These are phyloP conservation scores for Spialia ferax DNA, from an alignment of 2,888 invertebrate species.

Conservation along the genomic window DNA sequence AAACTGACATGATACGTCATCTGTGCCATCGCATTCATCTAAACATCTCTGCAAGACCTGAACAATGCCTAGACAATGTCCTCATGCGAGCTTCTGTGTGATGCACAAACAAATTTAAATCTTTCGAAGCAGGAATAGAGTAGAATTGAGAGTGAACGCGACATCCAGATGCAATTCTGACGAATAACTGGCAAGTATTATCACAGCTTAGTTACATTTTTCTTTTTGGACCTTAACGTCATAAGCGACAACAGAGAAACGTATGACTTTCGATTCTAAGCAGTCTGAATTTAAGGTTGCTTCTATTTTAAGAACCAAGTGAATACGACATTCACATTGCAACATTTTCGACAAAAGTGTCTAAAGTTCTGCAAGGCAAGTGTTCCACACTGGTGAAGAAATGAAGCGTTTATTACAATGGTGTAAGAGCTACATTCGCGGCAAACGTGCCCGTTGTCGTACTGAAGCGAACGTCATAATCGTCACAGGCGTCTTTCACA, in stretches of 20 bases:
- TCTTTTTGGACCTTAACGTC: conserved; percentile 37
- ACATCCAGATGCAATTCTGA: conserved; percentile 60
- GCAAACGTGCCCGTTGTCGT: conserved; percentile 53
- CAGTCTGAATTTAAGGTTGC: neutral
- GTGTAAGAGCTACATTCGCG: conserved; percentile 54
- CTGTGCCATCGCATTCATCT: conserved; percentile 55
- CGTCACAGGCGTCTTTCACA: conserved; percentile 79
- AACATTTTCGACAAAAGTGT: conserved; percentile 51
- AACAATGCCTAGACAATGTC: conserved; percentile 60
- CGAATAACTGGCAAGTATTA: conserved; percentile 61
- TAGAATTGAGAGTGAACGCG: conserved; percentile 36
- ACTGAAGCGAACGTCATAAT: conserved; percentile 71
- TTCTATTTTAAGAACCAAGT: neutral
- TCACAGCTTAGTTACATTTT: conserved; percentile 65
- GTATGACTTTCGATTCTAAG: conserved; percentile 1
- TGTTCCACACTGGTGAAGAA: conserved; percentile 57
- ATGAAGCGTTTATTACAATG: conserved; percentile 60
- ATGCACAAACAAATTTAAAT: conserved; percentile 44
- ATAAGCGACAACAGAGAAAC: neutral
- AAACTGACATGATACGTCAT: conserved; percentile 50
- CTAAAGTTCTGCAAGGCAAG: conserved; percentile 62
- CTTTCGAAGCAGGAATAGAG: conserved; percentile 46
- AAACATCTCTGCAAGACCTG: conserved; percentile 54
- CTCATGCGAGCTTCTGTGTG: conserved; percentile 48
- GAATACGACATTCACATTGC: conserved; percentile 11